phyloP scores from a whole-genome alignment of 2,113 vertebrate genomes.

The Xiphophorus hellerii region DNA sequence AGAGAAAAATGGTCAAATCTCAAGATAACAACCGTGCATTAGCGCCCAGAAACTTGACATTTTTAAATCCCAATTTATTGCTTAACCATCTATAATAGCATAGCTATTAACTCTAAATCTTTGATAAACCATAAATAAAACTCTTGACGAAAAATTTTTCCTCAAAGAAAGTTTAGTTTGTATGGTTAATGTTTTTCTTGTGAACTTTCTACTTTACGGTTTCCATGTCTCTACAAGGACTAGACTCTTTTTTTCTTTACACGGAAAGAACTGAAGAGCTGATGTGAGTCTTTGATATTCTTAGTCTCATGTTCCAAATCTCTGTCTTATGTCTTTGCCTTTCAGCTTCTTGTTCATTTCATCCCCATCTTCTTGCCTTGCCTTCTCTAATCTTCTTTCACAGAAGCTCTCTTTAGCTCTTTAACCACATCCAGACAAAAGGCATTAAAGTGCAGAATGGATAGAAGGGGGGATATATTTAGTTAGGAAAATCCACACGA shows the following conservation, averaged over 20 bases:
- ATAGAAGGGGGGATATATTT: constrained; percentile 13
- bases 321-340: constrained; percentile 42
- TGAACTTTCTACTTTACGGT: too few relatives aligned
- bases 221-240: neutral
- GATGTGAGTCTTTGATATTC: constrained; percentile 33
- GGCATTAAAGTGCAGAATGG: constrained; percentile 39
- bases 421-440: constrained; percentile 45
- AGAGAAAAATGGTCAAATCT: constrained; percentile 2
- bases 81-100: neutral
- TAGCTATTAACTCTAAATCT: neutral
- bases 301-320: constrained; percentile 57
- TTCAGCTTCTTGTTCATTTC: constrained; percentile 25
- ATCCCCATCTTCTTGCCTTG: constrained; percentile 47
- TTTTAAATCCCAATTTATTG: too few relatives aligned
- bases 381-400: constrained; percentile 47
- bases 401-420: constrained; percentile 30
- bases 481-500: constrained; percentile 25
- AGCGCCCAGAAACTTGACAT: neutral
- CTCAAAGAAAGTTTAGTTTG: neutral
- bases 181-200: neutral
- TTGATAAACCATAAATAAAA: neutral
- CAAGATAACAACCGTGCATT: neutral
- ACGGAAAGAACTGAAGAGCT: constrained; percentile 6
- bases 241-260: constrained; percentile 8
- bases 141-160: neutral